A percentile compares a stretch with the other conserved stretches of the same genome.
Evolutionary conservation across 2,888 invertebrate genomes (phyloP).

Genomic region (Nectonema munidae): DNA sequence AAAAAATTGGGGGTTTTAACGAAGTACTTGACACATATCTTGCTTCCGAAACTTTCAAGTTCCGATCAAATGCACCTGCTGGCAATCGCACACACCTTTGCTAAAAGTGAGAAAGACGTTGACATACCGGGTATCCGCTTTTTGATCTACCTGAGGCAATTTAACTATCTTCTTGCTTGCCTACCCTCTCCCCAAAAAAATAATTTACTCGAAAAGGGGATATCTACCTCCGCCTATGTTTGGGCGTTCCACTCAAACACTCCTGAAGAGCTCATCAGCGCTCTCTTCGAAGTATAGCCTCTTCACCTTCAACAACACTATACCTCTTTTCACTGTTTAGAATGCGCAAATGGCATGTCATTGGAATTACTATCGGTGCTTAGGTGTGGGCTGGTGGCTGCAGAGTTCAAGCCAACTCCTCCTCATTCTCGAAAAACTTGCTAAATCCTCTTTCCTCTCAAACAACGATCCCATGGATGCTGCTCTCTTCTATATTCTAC

Average conservation of each 20-base stretch:
- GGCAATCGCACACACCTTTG: slow-evolving; percentile 90
- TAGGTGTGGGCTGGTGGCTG: slow-evolving; percentile 86
- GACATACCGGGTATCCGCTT: slow-evolving; percentile 82
- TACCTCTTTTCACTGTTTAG: too few relatives aligned
- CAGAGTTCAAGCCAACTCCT: slow-evolving; percentile 45
- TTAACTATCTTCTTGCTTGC: slow-evolving; percentile 65
- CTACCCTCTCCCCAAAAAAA: slow-evolving; percentile 57
- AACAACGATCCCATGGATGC: slow-evolving; percentile 86
- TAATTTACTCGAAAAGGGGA: slow-evolving; percentile 28
- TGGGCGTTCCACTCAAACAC: slow-evolving; percentile 99
- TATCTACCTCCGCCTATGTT: slow-evolving; percentile 40
- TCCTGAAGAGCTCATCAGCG: slow-evolving; percentile 77
- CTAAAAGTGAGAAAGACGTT: slow-evolving; percentile 28
- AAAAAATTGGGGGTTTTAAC: slow-evolving; percentile 38
- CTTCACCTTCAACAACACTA: too few relatives aligned
- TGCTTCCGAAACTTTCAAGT: slow-evolving; percentile 64
- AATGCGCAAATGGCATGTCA: too few relatives aligned
- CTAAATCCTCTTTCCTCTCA: slow-evolving; percentile 59
- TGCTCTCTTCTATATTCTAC: slow-evolving; percentile 74
- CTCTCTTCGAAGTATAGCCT: too few relatives aligned
- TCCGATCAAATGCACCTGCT: slow-evolving; percentile 95
- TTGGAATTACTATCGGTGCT: slow-evolving; percentile 58
- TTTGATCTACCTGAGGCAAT: slow-evolving; percentile 80
- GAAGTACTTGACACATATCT: slow-evolving; percentile 52
- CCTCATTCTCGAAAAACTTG: slow-evolving; percentile 55